Evolutionary conservation across 2,888 invertebrate species (phyloP), one percentile per base, ranked within the genome.

Genomic region (Germaria angustata): DNA sequence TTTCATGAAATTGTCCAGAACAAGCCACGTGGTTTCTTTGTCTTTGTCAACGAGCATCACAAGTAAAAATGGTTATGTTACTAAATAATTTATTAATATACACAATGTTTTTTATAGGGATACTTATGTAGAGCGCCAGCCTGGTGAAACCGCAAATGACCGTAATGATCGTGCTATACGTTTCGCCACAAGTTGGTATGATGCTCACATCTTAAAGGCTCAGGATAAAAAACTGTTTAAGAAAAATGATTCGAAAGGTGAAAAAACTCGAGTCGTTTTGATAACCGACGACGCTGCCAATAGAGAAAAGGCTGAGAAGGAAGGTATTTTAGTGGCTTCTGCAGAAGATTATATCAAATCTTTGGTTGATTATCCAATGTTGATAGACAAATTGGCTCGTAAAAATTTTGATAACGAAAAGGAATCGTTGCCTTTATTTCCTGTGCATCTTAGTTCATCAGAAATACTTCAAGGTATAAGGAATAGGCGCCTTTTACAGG

Each of bases 1-100:
- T 92, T 99, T 24, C 93, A 95, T 85, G 96, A 97, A 88, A 93
- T 98, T 15, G 93, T 98, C 84, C 93, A 93, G 11, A 95, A 96
- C 91, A 93, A 95, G 46, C 94, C 93, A 57, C 93, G 97, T 86
- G 95, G 95, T 88, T 98, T 98, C 92, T 98, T 96, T 91, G 94
- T 97, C 1, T 99, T 99, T 92, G 95, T 97, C 3, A 99, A 99
- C 93, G 99, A 99, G 91, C 98, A 98, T 92, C 98, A 98, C 90
- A 95, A 95, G 98, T 98, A 93, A 93, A 93, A 81, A 44, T 0
- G 2, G 1, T 17, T 32, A 34, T 11, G 15, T 0, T 32, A n/a
- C 7, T 11, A 0, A 11, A 36, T 2, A 13, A 17, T 0, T 15
- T 2, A 4, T 13, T 5, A 34, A 22, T 51, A 46, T 28, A 13